Base-by-base conservation (phyloP, 2,888 invertebrate species). In the Sussaba pulchella region DNA sequence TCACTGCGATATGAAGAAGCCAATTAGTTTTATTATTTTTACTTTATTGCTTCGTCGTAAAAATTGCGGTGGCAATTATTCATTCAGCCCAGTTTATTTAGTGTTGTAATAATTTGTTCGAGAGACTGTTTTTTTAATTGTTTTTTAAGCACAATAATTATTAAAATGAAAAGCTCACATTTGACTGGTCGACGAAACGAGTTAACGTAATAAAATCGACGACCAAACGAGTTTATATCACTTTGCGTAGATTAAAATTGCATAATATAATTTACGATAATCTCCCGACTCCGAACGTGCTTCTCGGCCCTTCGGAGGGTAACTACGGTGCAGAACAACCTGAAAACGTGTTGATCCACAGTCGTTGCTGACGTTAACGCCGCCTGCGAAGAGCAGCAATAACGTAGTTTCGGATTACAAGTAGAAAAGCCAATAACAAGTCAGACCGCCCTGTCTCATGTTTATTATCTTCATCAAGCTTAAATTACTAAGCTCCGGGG, bases 211-310 rank as follows among this genome's bases (percentile, higher is more conserved):
- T 41, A 6, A 31, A 39, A 9, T 26, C 36, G 21, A 31, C 52
- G 57, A 81, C 57, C 63, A 47, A 73, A n/a, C n/a, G 57, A 73
- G 69, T 61, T 81, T 71, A 64, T 41, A 63, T 10, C n/a, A n/a
- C n/a, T 43, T 10, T 59, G 26, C 52, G 2, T 6, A 31, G 4
- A 52, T 76, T 73, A 57, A 72, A 81, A 73, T 77, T 81, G 76
- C 57, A 54, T 73, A 81, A 81, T 69, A 73, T 76, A 47, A 54
- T 73, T 17, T 50, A 39, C 26, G 19, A 6, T 5, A 31, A 31
- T 5, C 2, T 31, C 31, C 6, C 31, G 31, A 31, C 6, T 2
- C 6, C 4, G 31, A 31, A 31, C 2, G 10, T 39, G 45, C 61
- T 47, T n/a, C n/a, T n/a, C n/a, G n/a, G n/a, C n/a, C n/a, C n/a